Percentiles rank a stretch among this genome's conserved stretches.
These are phyloP conservation scores for Plutomurus gul DNA, from an alignment of 1,140 invertebrate species.

Conservation along the genomic window DNA sequence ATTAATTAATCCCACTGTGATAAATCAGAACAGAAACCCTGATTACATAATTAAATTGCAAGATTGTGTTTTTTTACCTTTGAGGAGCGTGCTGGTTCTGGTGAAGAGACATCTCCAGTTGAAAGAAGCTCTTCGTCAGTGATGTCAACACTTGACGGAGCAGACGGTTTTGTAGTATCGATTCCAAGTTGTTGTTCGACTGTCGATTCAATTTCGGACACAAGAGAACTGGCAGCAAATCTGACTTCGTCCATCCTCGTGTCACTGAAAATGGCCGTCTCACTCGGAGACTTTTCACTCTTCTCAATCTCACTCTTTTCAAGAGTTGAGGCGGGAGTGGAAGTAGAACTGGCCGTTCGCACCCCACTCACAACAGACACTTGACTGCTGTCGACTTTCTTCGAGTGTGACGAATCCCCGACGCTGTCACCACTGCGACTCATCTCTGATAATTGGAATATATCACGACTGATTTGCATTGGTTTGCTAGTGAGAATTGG, in stretches of 20 bases:
- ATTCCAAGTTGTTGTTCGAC: slow-evolving; percentile 40
- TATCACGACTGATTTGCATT: neutral
- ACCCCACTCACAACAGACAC: neutral
- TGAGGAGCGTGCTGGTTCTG: slow-evolving; percentile 61
- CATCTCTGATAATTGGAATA: neutral
- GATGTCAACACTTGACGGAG: slow-evolving; percentile 68
- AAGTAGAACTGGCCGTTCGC: neutral
- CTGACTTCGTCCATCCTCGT: slow-evolving; percentile 43
- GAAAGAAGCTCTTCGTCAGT: slow-evolving; percentile 70
- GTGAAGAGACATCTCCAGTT: slow-evolving; percentile 70
- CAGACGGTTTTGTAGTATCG: slow-evolving; percentile 55
- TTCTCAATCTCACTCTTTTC: slow-evolving; percentile 45
- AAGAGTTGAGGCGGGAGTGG: neutral
- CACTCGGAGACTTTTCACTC: slow-evolving; percentile 34
- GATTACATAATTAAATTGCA: neutral
- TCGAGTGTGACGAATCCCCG: too few relatives aligned
- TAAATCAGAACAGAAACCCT: too few relatives aligned
- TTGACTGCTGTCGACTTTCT: neutral
- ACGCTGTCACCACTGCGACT: neutral
- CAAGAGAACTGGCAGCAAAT: slow-evolving; percentile 12
- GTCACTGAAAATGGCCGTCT: neutral
- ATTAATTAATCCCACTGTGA: too few relatives aligned
- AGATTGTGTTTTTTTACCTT: slow-evolving; percentile 37
- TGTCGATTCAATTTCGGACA: slow-evolving; percentile 42
- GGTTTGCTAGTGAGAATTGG: neutral